These are phyloP conservation scores for Melinaea menophilus DNA, from an alignment of 2,888 invertebrate genomes.

Conservation along the genomic window DNA sequence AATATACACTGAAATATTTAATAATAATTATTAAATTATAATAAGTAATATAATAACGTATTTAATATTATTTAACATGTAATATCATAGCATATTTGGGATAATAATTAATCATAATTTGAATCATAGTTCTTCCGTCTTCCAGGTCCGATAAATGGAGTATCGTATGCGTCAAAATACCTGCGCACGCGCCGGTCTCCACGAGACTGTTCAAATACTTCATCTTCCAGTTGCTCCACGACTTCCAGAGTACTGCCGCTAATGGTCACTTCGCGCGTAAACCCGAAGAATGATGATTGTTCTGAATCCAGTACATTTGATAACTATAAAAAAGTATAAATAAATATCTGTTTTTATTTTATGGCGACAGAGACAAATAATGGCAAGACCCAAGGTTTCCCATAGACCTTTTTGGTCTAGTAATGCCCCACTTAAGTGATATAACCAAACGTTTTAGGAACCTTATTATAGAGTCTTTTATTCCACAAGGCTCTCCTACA, in stretches of 20 bases:
- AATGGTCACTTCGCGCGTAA: conserved; percentile 46
- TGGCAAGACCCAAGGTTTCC: neutral
- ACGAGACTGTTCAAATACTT: conserved; percentile 37
- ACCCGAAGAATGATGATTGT: conserved; percentile 55
- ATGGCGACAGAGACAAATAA: conserved; percentile 6
- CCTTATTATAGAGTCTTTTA: neutral
- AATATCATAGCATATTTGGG: too few species aligned
- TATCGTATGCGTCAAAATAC: conserved; percentile 57
- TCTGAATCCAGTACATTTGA: conserved; percentile 51
- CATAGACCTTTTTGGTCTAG: neutral
- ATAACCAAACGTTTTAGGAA: neutral
- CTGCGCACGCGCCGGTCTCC: conserved; percentile 57
- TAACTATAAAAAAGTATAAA: conserved; percentile 33
- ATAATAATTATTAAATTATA: too few species aligned
- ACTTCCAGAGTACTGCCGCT: conserved; percentile 48
- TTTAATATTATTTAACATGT: too few species aligned
- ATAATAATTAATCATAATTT: conserved; percentile 11
- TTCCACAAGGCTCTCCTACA: neutral
- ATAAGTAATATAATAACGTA: too few species aligned
- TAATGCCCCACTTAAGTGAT: neutral
- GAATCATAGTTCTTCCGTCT: conserved; percentile 21
- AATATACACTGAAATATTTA: too few species aligned
- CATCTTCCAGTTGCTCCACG: conserved; percentile 45
- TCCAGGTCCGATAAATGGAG: conserved; percentile 46
- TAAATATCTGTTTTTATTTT: neutral